These are phyloP conservation scores for Falcaria lacertinaria DNA, from an alignment of 2,888 invertebrate species.

Conservation along the genomic window DNA sequence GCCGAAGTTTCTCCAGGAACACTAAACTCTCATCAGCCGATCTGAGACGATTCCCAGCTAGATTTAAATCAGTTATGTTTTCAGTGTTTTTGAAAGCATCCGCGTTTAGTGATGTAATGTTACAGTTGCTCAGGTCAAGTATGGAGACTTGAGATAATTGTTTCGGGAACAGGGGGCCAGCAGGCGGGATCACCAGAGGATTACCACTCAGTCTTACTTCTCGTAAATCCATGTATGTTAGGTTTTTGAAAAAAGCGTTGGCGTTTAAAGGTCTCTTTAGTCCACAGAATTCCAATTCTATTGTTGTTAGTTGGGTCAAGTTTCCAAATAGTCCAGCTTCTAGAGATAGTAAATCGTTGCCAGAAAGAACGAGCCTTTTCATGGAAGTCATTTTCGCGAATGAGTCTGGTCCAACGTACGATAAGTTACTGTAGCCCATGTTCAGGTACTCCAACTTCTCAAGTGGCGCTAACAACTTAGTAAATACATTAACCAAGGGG, in stretches of 20 bases:
- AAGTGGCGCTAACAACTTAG: conserved; percentile 81
- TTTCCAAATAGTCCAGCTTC: conserved; percentile 85
- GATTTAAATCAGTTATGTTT: conserved; percentile 81
- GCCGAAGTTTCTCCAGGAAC: conserved; percentile 77
- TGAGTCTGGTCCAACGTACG: conserved; percentile 81
- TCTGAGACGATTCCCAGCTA: conserved; percentile 79
- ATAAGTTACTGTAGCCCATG: conserved; percentile 86
- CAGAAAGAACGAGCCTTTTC: conserved; percentile 83
- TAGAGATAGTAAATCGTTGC: conserved; percentile 82
- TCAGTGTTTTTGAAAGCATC: conserved; percentile 81
- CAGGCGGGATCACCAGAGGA: conserved; percentile 80
- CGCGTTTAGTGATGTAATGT: conserved; percentile 78
- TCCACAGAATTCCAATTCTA: conserved; percentile 85
- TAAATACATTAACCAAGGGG: conserved; percentile 84
- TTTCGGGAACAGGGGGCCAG: conserved; percentile 81
- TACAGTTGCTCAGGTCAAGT: conserved; percentile 83
- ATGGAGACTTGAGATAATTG: conserved; percentile 82
- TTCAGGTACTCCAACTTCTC: conserved; percentile 84
- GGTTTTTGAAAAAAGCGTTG: conserved; percentile 83
- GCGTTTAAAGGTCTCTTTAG: conserved; percentile 82
- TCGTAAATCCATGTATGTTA: conserved; percentile 81
- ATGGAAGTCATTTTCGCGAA: conserved; percentile 85
- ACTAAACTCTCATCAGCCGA: conserved; percentile 68
- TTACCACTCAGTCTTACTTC: conserved; percentile 85
- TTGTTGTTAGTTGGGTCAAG: conserved; percentile 81